Conservation (phyloP, 35 echinoderm and acorn worm genomes). For the Heliocidaris tuberculata region DNA sequence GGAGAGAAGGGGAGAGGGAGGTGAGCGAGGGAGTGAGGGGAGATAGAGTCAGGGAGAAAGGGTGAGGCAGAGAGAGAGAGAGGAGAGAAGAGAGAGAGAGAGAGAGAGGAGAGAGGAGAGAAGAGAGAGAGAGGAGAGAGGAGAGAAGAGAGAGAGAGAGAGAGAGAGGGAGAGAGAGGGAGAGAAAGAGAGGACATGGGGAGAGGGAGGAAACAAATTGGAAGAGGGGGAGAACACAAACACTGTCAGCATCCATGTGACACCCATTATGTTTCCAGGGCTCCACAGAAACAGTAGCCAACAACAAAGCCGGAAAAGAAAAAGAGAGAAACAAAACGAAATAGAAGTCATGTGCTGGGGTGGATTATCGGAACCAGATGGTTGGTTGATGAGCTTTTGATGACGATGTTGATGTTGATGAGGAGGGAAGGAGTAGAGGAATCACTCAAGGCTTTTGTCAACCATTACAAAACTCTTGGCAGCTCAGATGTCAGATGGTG, state of each 20-base stretch:
- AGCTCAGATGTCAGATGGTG: not conserved
- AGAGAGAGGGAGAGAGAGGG: not conserved
- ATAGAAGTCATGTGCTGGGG: not conserved
- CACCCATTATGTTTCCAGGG: not conserved
- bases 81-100: not conserved
- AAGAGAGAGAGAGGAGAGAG: no score
- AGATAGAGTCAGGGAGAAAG: not conserved
- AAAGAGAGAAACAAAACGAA: not conserved
- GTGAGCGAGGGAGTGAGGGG: not conserved
- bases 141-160: not conserved
- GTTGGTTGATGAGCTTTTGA: not conserved
- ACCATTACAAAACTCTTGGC: not conserved
- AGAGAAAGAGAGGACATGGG: not conserved
- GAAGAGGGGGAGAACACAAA: not conserved
- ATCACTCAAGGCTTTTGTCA: not conserved
- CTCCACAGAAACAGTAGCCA: not conserved
- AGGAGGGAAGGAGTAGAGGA: not conserved
- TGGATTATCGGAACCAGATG: not conserved
- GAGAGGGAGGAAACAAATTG: not conserved
- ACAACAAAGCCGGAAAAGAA: not conserved
- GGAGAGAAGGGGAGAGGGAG: not conserved
- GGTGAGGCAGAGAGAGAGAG: not conserved
- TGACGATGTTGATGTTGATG: not conserved
- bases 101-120: no score
- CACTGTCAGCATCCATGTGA: not conserved